Evolutionary conservation across 2,797 vertebrate genomes (phyloP).

Genomic region (Adelosebastes latens): DNA sequence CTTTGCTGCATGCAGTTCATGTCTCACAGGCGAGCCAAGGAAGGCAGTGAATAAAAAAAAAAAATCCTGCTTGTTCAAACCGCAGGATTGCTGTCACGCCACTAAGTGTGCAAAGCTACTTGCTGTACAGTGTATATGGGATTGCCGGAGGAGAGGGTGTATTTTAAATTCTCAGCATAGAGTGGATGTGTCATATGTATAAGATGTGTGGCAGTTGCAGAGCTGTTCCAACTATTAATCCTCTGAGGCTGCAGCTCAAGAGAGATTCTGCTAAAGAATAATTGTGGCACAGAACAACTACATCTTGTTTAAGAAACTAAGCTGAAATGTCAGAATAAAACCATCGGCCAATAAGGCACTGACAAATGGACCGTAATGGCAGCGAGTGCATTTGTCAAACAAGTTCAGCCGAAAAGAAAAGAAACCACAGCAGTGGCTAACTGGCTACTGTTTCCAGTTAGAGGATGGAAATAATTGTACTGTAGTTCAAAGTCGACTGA

Average conservation of each 20-base stretch:
- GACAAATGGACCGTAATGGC: conserved; percentile 30
- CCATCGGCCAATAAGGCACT: conserved; percentile 11
- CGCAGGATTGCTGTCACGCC: conserved; percentile 25
- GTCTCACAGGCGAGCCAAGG: conserved; percentile 41
- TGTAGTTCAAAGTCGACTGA: neutral
- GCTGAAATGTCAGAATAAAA: conserved; percentile 16
- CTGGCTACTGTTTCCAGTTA: neutral
- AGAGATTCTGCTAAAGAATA: conserved; percentile 23
- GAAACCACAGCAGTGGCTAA: neutral
- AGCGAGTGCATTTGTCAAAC: conserved; percentile 29
- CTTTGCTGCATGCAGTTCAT: conserved; percentile 34
- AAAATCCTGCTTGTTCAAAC: conserved; percentile 37
- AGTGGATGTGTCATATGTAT: conserved; percentile 15
- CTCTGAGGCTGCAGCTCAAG: neutral
- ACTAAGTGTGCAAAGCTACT: conserved; percentile 1
- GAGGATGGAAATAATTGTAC: neutral
- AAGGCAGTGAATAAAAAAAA: conserved; percentile 34
- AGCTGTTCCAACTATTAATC: conserved; percentile 37
- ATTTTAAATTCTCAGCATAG: neutral
- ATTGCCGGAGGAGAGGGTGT: neutral
- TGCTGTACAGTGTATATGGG: neutral
- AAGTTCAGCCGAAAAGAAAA: conserved; percentile 9
- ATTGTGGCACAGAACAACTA: conserved; percentile 14
- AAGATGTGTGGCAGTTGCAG: conserved; percentile 3
- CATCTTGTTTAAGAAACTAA: conserved; percentile 18